Evolutionary conservation across 2,888 invertebrate genomes (phyloP).

Genomic region (Acholoe squamosa): DNA sequence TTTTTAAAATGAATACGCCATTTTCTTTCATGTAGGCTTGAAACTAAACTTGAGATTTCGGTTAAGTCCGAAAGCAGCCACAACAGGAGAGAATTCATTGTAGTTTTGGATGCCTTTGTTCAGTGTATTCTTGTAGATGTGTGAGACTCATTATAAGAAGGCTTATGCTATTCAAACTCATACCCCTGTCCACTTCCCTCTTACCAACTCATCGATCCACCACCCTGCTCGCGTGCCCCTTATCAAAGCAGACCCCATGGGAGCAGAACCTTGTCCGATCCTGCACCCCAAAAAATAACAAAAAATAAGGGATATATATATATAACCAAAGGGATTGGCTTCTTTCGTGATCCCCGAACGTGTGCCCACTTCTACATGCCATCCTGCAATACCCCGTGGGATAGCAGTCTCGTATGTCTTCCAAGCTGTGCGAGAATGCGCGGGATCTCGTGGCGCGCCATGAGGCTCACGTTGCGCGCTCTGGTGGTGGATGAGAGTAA

Average conservation of each 20-base stretch:
- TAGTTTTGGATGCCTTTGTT: too few species aligned
- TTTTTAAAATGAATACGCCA: too few species aligned
- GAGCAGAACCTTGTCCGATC: not conserved
- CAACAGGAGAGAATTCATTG: too few species aligned
- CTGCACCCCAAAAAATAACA: not conserved
- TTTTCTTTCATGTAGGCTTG: too few species aligned
- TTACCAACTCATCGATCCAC: not conserved
- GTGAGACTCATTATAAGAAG: too few species aligned
- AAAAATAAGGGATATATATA: not conserved
- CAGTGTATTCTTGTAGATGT: too few species aligned
- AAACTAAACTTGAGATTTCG: too few species aligned
- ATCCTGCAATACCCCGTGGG: not conserved
- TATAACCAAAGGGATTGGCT: not conserved
- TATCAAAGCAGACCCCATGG: not conserved
- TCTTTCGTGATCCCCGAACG: constrained; percentile 7
- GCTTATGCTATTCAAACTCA: not conserved
- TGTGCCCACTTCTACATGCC: not conserved
- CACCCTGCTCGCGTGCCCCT: not conserved
- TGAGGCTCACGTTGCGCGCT: not conserved
- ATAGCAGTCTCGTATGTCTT: constrained; percentile 20
- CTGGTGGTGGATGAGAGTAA: not conserved
- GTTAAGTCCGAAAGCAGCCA: too few species aligned
- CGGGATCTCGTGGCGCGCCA: not conserved
- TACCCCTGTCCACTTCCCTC: not conserved
- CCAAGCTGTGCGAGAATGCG: not conserved